Base-by-base conservation (phyloP, 2,113 vertebrate species). In the Psophia crepitans region DNA sequence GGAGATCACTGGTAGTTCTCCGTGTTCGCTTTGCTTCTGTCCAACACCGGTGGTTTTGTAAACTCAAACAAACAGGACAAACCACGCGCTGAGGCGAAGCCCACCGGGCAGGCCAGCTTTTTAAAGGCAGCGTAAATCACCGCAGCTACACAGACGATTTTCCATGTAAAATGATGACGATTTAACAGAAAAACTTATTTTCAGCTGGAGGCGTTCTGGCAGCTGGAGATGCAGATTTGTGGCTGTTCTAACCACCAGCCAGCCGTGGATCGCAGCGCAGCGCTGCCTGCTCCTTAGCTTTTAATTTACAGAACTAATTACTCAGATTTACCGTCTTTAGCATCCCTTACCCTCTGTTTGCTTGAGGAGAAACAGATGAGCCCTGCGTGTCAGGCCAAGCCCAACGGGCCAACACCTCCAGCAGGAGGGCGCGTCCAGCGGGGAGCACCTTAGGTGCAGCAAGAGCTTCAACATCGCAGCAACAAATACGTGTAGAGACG, bases 231-330 rank as follows among this genome's bases (percentile, higher is more conserved):
- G 92, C 93, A 90, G 92, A 94, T 95, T 89, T 94, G 92, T 26
- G 94, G 92, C 93, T 93, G 8, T 43, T 57, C 60, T 33, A 97
- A 87, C 69, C 90, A 60, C 66, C 8, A 63, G 74, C 5, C 70
- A 64, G 5, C 9, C 95, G 28, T 0, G 8, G 85, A 70, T 70
- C 60, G 86, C 83, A 77, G 93, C 69, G 33, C 58, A 32, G 93
- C 0, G 3, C 17, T 69, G 51, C 68, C 70, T 73, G 44, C 81
- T 95, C 80, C 78, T 85, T 91, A 89, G 89, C 69, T 89, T 94
- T 69, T 96, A 73, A 96, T 96, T 96, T 92, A 93, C 64, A 73
- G 68, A 87, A 54, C 88, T 92, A 96, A 97, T 97, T 94, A 97
- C 74, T 19, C 79, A 92, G 96, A 95, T 95, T 95, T 92, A 82